phyloP scores from a whole-genome alignment of 2,797 vertebrate genomes.

The Tarsius wallacei region DNA sequence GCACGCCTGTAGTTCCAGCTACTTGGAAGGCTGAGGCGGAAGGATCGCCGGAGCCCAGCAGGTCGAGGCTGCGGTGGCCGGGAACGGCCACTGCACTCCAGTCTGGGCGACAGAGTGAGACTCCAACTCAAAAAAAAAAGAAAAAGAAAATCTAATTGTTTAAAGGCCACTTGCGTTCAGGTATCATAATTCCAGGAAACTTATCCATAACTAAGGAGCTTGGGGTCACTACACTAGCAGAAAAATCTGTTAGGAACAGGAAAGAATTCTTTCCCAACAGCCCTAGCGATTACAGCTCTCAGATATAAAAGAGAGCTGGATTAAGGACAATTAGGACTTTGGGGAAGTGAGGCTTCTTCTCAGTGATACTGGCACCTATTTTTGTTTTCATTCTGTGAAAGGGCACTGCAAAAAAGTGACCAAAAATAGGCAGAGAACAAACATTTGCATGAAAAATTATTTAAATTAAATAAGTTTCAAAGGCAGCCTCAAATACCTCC shows the following conservation, averaged over 20 bases:
- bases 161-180: neutral
- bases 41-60: no score
- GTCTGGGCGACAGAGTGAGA: no score
- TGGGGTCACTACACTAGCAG: neutral
- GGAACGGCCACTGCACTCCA: no score
- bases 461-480: slow-evolving; percentile 67
- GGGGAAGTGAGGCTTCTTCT: neutral
- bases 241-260: neutral
- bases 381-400: slow-evolving; percentile 64
- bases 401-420: slow-evolving; percentile 43
- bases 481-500: slow-evolving; percentile 57
- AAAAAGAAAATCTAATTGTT: neutral
- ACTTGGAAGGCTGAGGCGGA: no score
- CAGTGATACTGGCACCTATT: slow-evolving; percentile 43
- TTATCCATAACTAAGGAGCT: neutral
- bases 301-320: neutral
- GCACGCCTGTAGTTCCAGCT: no score
- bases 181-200: neutral
- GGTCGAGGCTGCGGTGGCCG: no score
- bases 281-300: neutral
- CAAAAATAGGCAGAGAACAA: slow-evolving; percentile 76
- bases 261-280: neutral
- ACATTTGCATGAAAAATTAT: slow-evolving; percentile 64
- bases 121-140: no score
- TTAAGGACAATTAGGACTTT: neutral